phyloP scores from a whole-genome alignment of 2,888 invertebrate species.

The Acanthococcus lagerstroemiae region DNA sequence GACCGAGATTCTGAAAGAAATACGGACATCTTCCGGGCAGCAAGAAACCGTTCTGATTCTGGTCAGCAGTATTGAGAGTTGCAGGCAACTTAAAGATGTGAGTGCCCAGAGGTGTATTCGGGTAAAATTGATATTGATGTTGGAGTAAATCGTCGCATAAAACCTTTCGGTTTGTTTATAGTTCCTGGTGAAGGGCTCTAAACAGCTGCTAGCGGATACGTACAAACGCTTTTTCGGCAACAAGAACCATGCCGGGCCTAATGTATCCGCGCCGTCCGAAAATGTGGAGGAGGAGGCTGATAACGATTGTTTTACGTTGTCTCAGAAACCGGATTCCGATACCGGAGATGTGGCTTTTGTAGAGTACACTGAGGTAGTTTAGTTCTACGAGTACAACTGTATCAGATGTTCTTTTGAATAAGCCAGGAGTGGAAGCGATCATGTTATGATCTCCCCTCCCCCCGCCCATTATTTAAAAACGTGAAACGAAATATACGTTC shows the following conservation, averaged over 20 bases:
- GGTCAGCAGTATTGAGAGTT: slow-evolving; percentile 72
- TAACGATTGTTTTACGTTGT: slow-evolving; percentile 34
- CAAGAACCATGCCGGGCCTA: neutral
- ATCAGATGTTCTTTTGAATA: neutral
- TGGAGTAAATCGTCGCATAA: too few relatives aligned
- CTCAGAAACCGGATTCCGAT: slow-evolving; percentile 38
- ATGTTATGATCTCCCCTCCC: too few relatives aligned
- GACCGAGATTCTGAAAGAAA: slow-evolving; percentile 72
- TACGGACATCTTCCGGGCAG: slow-evolving; percentile 56
- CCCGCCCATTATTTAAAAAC: too few relatives aligned
- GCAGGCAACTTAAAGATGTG: slow-evolving; percentile 60
- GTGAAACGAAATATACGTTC: too few relatives aligned
- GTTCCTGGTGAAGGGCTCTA: slow-evolving; percentile 33
- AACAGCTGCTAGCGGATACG: slow-evolving; percentile 28
- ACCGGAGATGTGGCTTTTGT: slow-evolving; percentile 35
- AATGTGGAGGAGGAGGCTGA: slow-evolving; percentile 37
- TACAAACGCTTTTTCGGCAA: slow-evolving; percentile 33
- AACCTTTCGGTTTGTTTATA: slow-evolving; percentile 17
- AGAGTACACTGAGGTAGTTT: slow-evolving; percentile 33
- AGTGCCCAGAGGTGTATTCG: neutral
- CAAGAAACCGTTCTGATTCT: slow-evolving; percentile 65
- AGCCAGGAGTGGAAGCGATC: neutral
- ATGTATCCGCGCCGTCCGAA: slow-evolving; percentile 27
- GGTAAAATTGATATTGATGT: too few relatives aligned
- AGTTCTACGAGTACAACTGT: neutral